phyloP scores from a whole-genome alignment of 2,113 vertebrate genomes.

The Malurus elegans region DNA sequence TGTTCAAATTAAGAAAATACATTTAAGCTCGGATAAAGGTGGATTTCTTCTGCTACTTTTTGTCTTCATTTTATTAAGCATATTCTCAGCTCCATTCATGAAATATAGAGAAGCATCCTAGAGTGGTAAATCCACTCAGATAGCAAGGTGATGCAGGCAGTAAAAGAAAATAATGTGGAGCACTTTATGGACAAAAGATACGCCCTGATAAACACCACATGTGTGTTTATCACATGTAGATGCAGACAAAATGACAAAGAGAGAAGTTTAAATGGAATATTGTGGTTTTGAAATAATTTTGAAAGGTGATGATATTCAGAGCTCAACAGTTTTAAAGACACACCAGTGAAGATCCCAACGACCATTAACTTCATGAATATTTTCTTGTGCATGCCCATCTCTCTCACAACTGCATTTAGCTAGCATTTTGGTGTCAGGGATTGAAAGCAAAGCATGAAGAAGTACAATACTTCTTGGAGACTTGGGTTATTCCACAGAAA shows the following conservation, averaged over 20 bases:
- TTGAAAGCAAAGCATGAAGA: not conserved
- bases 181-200: not conserved
- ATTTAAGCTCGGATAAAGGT: not conserved
- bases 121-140: not conserved
- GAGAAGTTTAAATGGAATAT: not conserved
- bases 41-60: not conserved
- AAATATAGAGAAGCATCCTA: not conserved
- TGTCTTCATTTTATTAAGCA: not conserved
- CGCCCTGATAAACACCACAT: not conserved
- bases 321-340: not conserved
- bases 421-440: not conserved
- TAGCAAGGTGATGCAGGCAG: not conserved
- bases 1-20: not conserved
- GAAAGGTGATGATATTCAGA: not conserved
- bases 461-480: not conserved
- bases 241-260: not conserved
- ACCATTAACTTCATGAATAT: not conserved
- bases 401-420: not conserved
- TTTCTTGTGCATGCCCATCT: not conserved
- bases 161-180: not conserved
- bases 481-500: not conserved
- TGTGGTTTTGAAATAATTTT: not conserved
- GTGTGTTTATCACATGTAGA: not conserved
- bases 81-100: not conserved
- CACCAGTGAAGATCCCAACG: not conserved